These are phyloP conservation scores for Triplophysa rosa DNA, from an alignment of 2,113 vertebrate genomes.

Conservation along the genomic window DNA sequence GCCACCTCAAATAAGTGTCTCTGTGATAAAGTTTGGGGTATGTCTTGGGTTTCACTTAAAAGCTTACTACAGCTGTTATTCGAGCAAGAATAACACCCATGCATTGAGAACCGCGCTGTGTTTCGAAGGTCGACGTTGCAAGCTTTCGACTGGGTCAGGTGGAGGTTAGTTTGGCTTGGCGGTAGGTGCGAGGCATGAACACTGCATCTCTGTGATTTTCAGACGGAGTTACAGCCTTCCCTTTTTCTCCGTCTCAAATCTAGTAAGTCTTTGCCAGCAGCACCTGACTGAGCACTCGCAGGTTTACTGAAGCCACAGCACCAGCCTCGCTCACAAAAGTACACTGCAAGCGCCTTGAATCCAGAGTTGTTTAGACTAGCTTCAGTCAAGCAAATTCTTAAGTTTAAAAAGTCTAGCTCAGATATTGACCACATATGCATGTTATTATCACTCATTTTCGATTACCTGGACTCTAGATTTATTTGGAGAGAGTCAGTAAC, in stretches of 20 bases:
- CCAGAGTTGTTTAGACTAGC: not conserved
- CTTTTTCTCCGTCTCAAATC: slow-evolving; percentile 33
- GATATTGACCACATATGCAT: not conserved
- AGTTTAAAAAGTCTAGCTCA: not conserved
- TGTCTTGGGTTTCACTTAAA: slow-evolving; percentile 53
- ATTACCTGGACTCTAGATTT: not conserved
- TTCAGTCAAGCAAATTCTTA: not conserved
- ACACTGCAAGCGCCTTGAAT: slow-evolving; percentile 5
- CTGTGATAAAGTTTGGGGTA: not conserved
- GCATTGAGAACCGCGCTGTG: slow-evolving; percentile 27
- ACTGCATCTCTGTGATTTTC: slow-evolving; percentile 55
- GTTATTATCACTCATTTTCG: not conserved
- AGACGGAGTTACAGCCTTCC: slow-evolving; percentile 9
- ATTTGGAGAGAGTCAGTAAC: not conserved
- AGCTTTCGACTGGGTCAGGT: slow-evolving; percentile 69
- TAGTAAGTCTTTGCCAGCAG: slow-evolving; percentile 57
- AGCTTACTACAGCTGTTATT: slow-evolving; percentile 25
- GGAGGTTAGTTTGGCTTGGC: slow-evolving; percentile 75
- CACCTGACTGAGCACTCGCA: slow-evolving; percentile 61
- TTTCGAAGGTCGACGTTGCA: slow-evolving; percentile 19
- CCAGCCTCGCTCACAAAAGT: slow-evolving; percentile 15
- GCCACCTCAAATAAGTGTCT: not conserved
- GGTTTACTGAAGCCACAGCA: slow-evolving; percentile 45
- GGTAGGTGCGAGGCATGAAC: slow-evolving; percentile 59
- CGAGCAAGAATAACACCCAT: slow-evolving; percentile 22